Conservation (phyloP, 2,888 invertebrate species). For the Aphidius colemani region DNA sequence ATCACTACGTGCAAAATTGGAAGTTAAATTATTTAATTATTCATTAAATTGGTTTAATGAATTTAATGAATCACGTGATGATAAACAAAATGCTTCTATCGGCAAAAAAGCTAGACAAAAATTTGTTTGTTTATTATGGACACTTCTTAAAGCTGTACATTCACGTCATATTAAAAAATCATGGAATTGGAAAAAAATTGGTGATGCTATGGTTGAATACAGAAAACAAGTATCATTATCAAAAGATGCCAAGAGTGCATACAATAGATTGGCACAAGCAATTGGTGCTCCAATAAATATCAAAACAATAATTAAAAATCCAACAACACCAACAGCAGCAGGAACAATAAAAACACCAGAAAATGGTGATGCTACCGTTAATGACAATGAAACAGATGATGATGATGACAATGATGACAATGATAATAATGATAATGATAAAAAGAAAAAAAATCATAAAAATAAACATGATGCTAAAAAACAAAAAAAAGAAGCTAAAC, state of each 20-base stretch:
- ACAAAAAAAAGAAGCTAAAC: constrained; percentile 62
- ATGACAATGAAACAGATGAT: constrained; percentile 28
- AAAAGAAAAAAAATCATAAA: constrained; percentile 50
- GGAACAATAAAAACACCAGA: constrained; percentile 37
- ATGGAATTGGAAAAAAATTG: constrained; percentile 60
- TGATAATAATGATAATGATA: not conserved
- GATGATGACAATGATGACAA: not conserved
- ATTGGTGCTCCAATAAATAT: constrained; percentile 53
- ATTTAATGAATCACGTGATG: constrained; percentile 43
- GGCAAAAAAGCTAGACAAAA: constrained; percentile 63
- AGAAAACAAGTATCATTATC: constrained; percentile 55
- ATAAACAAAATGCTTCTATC: constrained; percentile 30
- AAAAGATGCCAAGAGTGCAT: constrained; percentile 60
- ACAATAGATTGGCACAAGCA: constrained; percentile 59
- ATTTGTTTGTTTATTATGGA: constrained; percentile 64
- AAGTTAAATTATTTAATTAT: constrained; percentile 61
- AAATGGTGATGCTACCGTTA: constrained; percentile 24
- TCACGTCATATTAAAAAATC: constrained; percentile 47
- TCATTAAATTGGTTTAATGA: constrained; percentile 58
- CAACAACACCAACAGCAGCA: constrained; percentile 41
- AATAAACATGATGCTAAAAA: constrained; percentile 56
- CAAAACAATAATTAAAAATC: constrained; percentile 25
- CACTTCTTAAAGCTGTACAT: constrained; percentile 61
- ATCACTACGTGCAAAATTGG: constrained; percentile 58
- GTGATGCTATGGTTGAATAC: constrained; percentile 54